Base-by-base conservation (phyloP, 1,140 invertebrate species). In the Apolygus lucorum region DNA sequence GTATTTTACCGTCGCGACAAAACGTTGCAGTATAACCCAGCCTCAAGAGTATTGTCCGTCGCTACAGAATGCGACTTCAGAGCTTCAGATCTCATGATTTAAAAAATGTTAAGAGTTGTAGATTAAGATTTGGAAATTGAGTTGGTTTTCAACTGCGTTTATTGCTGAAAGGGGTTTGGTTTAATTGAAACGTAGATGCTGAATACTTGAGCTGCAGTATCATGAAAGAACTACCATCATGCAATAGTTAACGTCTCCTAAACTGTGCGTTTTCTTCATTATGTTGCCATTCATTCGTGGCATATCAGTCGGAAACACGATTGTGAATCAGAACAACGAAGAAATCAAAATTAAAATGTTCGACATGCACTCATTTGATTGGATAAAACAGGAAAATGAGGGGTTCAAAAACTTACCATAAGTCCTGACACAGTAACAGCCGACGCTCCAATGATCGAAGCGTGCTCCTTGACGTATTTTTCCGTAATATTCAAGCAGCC, bases 401-500 rank as follows among this genome's bases (percentile, higher is more conserved):
- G n/a, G n/a, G n/a, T n/a, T n/a, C n/a, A n/a, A n/a, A 42, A 42
- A 42, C 59, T 81, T 81, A 91, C 89, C 88, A 93, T 90, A n/a
- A 93, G 78, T 72, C 87, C 83, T 2, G 92, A 89, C 59, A 93
- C 88, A 24, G 86, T 84, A 64, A 94, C 86, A 2, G 90, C 92
- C n/a, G 88, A 85, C 21, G 84, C 87, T 52, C 91, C 92, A 68
- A 95, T 84, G 42, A 91, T 84, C 1, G 87, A 84, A 1, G 91
- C 91, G 76, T 93, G 89, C 71, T 86, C 84, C 70, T 89, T 83
- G 73, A 93, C 84, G 75, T 88, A 90, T 28, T 84, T 80, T 68
- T 84, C 84, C 17, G 88, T 86, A 67, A 85, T 84, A 70, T 85
- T 82, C 22, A 90, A 81, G 76, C 92, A 94, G 22, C 91, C 91